phyloP scores from a whole-genome alignment of 2,113 vertebrate species.

The Probosciger aterrimus region DNA sequence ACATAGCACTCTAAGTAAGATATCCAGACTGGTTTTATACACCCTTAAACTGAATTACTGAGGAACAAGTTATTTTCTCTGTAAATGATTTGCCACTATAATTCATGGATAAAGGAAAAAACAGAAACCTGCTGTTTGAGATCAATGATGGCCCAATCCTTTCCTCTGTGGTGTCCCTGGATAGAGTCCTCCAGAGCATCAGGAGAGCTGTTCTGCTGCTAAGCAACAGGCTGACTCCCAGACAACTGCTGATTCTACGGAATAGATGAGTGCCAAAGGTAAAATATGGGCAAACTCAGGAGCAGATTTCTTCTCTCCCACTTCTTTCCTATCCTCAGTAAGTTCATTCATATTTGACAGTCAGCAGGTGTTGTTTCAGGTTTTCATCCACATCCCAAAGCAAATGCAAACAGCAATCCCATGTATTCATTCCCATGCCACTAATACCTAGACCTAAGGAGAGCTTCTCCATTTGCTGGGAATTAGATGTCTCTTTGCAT shows the following conservation, averaged over 20 bases:
- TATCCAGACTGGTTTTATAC: neutral
- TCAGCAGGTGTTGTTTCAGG: neutral
- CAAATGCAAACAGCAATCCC: neutral
- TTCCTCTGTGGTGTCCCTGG: neutral
- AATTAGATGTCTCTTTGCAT: neutral
- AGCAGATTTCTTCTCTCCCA: neutral
- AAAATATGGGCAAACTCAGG: neutral
- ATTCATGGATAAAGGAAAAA: neutral
- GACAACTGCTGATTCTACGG: neutral
- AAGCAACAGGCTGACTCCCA: conserved; percentile 19
- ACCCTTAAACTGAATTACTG: neutral
- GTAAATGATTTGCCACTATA: neutral
- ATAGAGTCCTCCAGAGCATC: neutral
- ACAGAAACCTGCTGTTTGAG: neutral
- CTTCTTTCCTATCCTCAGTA: neutral
- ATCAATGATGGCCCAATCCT: neutral
- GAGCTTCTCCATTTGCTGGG: neutral
- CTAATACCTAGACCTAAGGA: neutral
- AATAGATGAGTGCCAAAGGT: neutral
- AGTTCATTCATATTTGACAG: neutral
- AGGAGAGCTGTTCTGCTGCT: conserved; percentile 23
- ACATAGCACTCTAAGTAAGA: neutral
- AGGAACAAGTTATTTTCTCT: neutral
- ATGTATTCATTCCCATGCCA: neutral
- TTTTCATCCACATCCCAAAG: neutral